Conservation (phyloP, 2,888 invertebrate genomes). For the Galerucella nymphaeae region DNA sequence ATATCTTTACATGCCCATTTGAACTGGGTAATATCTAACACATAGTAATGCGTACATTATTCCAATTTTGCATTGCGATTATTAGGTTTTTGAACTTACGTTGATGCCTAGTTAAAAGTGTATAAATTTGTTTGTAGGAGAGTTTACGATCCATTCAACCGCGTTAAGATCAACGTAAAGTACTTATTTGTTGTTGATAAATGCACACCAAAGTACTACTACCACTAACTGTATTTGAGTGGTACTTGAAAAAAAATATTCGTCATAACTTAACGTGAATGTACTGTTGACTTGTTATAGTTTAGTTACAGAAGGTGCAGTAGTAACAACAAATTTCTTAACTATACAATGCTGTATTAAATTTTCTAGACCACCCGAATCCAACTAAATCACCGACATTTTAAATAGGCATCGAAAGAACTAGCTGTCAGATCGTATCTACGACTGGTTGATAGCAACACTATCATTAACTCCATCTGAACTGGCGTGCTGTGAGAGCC, state of each 20-base stretch:
- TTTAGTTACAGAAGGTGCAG: too few relatives aligned
- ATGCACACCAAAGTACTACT: background rate
- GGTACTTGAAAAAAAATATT: background rate
- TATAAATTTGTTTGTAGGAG: background rate
- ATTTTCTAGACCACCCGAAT: background rate
- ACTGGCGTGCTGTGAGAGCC: conserved; percentile 2
- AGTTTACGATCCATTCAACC: conserved; percentile 1
- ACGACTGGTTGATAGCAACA: conserved; percentile 6
- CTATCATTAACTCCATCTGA: conserved; percentile 21
- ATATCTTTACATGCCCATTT: conserved; percentile 12
- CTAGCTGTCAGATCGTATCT: conserved; percentile 12
- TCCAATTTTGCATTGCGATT: conserved; percentile 7
- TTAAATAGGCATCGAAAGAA: conserved; percentile 9
- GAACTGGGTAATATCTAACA: conserved; percentile 1
- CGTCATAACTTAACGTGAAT: background rate
- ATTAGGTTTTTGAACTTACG: conserved; percentile 15
- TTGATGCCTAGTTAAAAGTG: background rate
- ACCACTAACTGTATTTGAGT: background rate
- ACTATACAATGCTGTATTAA: too few relatives aligned
- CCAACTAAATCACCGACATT: background rate
- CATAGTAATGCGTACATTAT: conserved; percentile 13
- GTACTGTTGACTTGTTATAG: background rate
- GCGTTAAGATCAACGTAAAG: background rate
- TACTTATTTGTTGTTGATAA: background rate
- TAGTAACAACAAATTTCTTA: too few relatives aligned